These are phyloP conservation scores for Tethya wilhelma DNA, from an alignment of 37 sponge, comb jelly and placozoan species.

Conservation along the genomic window DNA sequence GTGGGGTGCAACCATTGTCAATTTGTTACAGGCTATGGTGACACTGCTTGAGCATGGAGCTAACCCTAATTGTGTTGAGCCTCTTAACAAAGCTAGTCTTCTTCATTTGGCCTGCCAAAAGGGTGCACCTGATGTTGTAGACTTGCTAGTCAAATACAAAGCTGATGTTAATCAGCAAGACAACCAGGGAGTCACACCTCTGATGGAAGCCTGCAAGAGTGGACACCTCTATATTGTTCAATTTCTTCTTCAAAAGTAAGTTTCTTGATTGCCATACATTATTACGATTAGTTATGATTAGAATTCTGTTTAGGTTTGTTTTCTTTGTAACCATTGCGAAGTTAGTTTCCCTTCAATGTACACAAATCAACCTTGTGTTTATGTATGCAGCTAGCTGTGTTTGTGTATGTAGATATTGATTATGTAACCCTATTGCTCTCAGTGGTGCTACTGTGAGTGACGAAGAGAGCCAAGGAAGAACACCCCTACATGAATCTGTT, in stretches of 20 bases:
- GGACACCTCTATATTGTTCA: slow-evolving; percentile 62
- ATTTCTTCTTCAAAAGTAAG: slow-evolving; percentile 63
- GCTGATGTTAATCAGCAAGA: slow-evolving; percentile 67
- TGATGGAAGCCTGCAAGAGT: slow-evolving; percentile 59
- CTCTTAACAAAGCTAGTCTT: slow-evolving; percentile 39
- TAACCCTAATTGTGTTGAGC: slow-evolving; percentile 56
- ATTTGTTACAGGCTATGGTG: slow-evolving; percentile 39
- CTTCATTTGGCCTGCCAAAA: slow-evolving; percentile 63
- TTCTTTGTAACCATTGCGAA: too few relatives aligned
- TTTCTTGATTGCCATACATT: background rate
- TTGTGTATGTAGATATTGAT: background rate
- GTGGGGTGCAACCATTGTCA: too few relatives aligned
- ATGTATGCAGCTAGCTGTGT: background rate
- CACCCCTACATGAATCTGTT: slow-evolving; percentile 73
- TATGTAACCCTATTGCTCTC: background rate
- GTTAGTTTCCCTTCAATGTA: too few relatives aligned
- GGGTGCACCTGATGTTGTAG: slow-evolving; percentile 35
- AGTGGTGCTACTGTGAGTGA: slow-evolving; percentile 56
- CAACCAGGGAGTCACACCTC: slow-evolving; percentile 56
- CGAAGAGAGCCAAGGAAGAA: slow-evolving; percentile 16
- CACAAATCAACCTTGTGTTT: too few relatives aligned
- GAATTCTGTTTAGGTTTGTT: background rate
- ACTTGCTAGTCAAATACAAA: slow-evolving; percentile 50
- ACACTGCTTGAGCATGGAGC: slow-evolving; percentile 70
- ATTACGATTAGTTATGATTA: background rate